phyloP scores from a whole-genome alignment of 2,888 invertebrate species.

The Heteromurus nitidus region DNA sequence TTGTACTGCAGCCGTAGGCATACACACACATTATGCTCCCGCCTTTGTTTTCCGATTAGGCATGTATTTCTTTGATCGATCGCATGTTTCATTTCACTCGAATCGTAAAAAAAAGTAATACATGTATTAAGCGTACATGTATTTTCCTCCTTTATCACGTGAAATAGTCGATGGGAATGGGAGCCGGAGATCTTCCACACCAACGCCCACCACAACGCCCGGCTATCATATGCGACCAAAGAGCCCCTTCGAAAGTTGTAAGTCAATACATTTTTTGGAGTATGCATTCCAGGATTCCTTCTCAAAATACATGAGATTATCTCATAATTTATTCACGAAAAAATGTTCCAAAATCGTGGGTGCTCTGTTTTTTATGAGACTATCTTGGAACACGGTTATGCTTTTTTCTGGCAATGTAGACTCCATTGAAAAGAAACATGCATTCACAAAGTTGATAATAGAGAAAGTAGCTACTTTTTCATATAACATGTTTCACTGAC shows the following conservation, averaged over 20 bases:
- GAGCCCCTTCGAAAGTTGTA: slow-evolving; percentile 61
- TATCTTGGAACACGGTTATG: too few relatives aligned
- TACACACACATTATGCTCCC: too few relatives aligned
- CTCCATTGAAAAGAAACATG: too few relatives aligned
- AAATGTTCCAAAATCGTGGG: too few relatives aligned
- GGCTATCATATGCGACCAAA: slow-evolving; percentile 56
- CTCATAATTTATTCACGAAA: slow-evolving; percentile 47
- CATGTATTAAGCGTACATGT: too few relatives aligned
- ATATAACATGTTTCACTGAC: too few relatives aligned
- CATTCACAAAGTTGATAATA: too few relatives aligned
- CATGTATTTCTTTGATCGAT: not conserved
- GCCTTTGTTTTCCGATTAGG: not conserved
- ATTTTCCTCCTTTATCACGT: slow-evolving; percentile 32
- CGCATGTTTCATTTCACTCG: not conserved
- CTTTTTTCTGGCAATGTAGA: too few relatives aligned
- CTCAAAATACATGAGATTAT: slow-evolving; percentile 39
- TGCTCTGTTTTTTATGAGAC: too few relatives aligned
- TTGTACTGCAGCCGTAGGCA: not conserved
- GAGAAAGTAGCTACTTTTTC: too few relatives aligned
- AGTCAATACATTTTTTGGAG: slow-evolving; percentile 12
- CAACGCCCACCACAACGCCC: slow-evolving; percentile 48
- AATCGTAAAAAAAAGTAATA: not conserved
- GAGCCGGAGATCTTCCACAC: slow-evolving; percentile 54
- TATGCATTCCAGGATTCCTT: not conserved
- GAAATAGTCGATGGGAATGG: slow-evolving; percentile 60